Evolutionary conservation across 2,888 invertebrate species (phyloP).

Genomic region (Andrena fulva): DNA sequence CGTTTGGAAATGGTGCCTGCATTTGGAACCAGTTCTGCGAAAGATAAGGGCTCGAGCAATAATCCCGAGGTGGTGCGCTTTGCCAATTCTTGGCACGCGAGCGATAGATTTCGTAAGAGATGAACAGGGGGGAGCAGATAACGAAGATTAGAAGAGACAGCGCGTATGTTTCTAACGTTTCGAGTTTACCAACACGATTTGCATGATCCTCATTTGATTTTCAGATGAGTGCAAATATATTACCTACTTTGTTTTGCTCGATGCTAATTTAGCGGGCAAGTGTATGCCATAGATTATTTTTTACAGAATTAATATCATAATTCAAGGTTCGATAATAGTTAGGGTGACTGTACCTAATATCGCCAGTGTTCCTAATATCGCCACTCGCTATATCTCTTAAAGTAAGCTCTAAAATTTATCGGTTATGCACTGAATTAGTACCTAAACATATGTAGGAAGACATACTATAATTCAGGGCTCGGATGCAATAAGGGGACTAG

Average conservation of each 20-base stretch:
- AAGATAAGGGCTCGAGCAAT: background rate
- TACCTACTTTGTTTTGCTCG: background rate
- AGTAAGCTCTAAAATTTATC: too few species aligned
- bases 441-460: too few species aligned
- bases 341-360: too few species aligned
- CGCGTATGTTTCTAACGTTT: background rate
- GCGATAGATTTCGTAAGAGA: background rate
- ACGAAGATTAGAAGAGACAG: background rate
- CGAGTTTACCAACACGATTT: background rate
- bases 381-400: too few species aligned
- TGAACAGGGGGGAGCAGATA: background rate
- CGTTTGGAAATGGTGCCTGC: too few species aligned
- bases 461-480: too few species aligned
- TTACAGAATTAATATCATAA: background rate
- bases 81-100: background rate
- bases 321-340: background rate
- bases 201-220: background rate
- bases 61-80: background rate
- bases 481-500: too few species aligned
- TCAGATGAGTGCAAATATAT: conserved; percentile 6
- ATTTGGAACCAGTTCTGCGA: background rate
- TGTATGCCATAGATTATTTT: background rate
- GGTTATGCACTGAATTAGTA: too few species aligned
- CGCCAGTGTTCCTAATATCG: too few species aligned
- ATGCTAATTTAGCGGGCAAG: background rate